Evolutionary conservation across 2,797 vertebrate genomes (phyloP).

Genomic region (Lagocephalus sceleratus): DNA sequence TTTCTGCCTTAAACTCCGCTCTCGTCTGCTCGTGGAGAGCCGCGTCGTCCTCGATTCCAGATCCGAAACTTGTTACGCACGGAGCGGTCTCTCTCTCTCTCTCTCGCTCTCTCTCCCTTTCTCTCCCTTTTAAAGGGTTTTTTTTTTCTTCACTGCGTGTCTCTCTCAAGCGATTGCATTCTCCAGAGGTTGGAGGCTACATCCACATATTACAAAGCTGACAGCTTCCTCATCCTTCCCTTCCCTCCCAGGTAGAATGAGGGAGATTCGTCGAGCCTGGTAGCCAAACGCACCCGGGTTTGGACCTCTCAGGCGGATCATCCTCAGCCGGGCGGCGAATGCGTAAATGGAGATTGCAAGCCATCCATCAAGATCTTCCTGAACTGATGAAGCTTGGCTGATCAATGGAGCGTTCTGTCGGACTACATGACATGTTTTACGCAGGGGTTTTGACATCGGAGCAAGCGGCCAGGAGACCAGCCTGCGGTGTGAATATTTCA

Average conservation of each 20-base stretch:
- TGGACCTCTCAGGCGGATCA: conserved; percentile 60
- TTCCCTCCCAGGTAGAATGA: conserved; percentile 32
- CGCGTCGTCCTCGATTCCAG: conserved; percentile 49
- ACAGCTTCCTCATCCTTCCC: conserved; percentile 57
- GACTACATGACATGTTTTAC: conserved; percentile 61
- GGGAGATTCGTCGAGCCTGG: conserved; percentile 64
- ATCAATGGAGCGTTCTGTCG: conserved; percentile 70
- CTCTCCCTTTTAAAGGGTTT: conserved; percentile 18
- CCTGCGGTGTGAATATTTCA: conserved; percentile 75
- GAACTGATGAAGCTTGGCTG: conserved; percentile 45
- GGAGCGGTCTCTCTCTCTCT: conserved; percentile 50
- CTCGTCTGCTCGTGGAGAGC: conserved; percentile 41
- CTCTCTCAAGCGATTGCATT: conserved; percentile 61
- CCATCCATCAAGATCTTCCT: conserved; percentile 37
- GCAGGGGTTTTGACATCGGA: conserved; percentile 68
- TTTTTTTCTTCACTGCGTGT: conserved; percentile 12
- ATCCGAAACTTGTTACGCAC: conserved; percentile 72
- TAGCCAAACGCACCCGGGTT: conserved; percentile 54
- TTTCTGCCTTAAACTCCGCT: conserved; percentile 47
- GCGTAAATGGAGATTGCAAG: conserved; percentile 67
- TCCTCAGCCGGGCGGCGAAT: conserved; percentile 63
- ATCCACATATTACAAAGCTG: conserved; percentile 55
- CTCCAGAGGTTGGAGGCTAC: conserved; percentile 69
- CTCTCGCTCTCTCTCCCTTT: conserved; percentile 12
- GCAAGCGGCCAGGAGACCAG: conserved; percentile 55